Percentiles rank a stretch among this genome's conserved stretches.
These are phyloP conservation scores for Harpalus rubripes DNA, from an alignment of 2,888 invertebrate species.

Conservation along the genomic window DNA sequence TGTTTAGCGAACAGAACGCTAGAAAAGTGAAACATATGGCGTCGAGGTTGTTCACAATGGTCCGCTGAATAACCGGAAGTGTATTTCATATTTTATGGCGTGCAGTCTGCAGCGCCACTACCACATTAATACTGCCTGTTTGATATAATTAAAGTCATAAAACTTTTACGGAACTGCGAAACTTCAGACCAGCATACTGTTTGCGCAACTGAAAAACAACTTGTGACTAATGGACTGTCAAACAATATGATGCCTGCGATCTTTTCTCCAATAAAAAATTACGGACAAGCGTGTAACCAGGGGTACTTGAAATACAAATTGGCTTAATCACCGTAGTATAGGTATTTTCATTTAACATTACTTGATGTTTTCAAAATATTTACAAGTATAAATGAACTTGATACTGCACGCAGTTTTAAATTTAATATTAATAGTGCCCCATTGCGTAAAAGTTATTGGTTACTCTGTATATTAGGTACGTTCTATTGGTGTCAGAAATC, in stretches of 20 bases:
- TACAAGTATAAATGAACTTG: too few species aligned
- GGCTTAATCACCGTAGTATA: too few species aligned
- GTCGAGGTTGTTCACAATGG: slow-evolving; percentile 48
- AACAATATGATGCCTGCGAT: slow-evolving; percentile 47
- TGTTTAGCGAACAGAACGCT: slow-evolving; percentile 58
- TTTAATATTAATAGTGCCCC: too few species aligned
- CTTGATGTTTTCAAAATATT: too few species aligned
- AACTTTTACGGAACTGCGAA: slow-evolving; percentile 64
- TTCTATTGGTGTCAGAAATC: too few species aligned
- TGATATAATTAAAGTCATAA: slow-evolving; percentile 67
- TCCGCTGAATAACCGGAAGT: slow-evolving; percentile 63
- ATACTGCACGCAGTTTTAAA: too few species aligned
- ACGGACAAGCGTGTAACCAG: not conserved
- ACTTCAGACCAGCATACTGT: slow-evolving; percentile 39
- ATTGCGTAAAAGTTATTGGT: too few species aligned
- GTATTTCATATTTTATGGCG: slow-evolving; percentile 66
- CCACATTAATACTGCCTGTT: slow-evolving; percentile 66
- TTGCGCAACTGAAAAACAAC: slow-evolving; percentile 61
- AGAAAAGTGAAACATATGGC: slow-evolving; percentile 66
- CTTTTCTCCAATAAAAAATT: slow-evolving; percentile 21
- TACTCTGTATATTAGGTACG: too few species aligned
- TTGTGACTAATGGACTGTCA: slow-evolving; percentile 62
- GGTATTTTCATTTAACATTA: too few species aligned
- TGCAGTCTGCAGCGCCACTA: slow-evolving; percentile 59
- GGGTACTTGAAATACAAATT: not conserved